Evolutionary conservation across 2,113 vertebrate genomes (phyloP), one percentile per base, ranked within the genome.

Genomic region (Carassius carassius): DNA sequence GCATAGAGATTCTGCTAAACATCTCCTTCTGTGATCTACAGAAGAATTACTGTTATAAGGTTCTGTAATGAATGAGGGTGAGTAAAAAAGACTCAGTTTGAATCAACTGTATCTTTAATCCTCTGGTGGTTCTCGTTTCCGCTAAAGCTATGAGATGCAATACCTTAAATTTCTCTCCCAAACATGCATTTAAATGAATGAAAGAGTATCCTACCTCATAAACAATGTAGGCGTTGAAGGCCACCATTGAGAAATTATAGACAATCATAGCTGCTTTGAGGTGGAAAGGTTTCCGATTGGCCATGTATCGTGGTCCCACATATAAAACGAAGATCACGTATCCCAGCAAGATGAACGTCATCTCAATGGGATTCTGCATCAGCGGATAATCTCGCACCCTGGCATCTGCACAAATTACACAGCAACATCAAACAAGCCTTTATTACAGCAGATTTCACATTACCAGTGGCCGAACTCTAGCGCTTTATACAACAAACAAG

Each of bases 221-320:
- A 78, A 99, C 97, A 84, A 99, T 97, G 91, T 93, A 98, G 86
- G 94, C 90, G 0, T 98, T 99, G 17, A 98, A 88, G 86, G 92
- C 92, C 92, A 99, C 97, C 93, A 99, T 94, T 85, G 92, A 93
- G 85, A 98, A 95, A 92, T 99, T 99, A 93, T 99, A 99, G 87
- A 96, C 62, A 83, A 99, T 91, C 98, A 99, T 99, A 80, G 96
- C 93, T 17, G 90, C 91, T 54, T 97, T 97, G 83, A 99, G 96
- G 83, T 92, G 90, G 86, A 96, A 92, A 51, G 98, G 96, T 86
- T 98, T 99, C 87, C 97, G 96, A 92, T 97, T 97, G 62, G 97
- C 96, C 98, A 99, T 99, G 83, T 96, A 65, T 17, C 95, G 95
- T 32, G 98, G 98, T 16, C 98, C 98, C 77, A 94, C 85, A 12